Evolutionary conservation across 2,888 invertebrate species (phyloP).

Genomic region (Erebia ligea): DNA sequence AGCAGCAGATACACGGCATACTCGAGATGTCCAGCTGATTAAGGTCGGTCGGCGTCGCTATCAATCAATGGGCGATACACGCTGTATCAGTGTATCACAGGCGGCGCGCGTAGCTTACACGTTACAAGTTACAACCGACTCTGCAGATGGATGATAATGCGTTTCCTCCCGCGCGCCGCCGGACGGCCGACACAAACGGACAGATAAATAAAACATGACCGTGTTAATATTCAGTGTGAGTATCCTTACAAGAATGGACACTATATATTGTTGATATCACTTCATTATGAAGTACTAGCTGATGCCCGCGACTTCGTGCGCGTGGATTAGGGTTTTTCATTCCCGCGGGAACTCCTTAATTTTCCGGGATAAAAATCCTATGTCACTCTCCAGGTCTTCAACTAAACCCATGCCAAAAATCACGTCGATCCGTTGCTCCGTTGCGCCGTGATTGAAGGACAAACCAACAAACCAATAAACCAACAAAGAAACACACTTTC

Average conservation of each 20-base stretch:
- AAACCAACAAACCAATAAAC: no score
- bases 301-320: no score
- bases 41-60: not conserved
- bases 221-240: slow-evolving; percentile 16
- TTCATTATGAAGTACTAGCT: slow-evolving; percentile 10
- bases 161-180: not conserved
- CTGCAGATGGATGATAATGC: slow-evolving; percentile 25
- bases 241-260: not conserved
- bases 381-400: no score
- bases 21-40: not conserved
- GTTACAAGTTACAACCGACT: no score
- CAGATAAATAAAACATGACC: slow-evolving; percentile 33
- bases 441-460: no score
- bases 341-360: no score
- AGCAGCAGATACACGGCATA: not conserved
- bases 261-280: not conserved
- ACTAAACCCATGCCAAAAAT: no score
- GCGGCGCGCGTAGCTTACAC: not conserved
- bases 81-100: slow-evolving; percentile 25
- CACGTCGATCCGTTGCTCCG: no score
- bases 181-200: not conserved
- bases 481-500: no score
- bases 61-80: slow-evolving; percentile 21
- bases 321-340: no score
- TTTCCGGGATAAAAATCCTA: no score